Evolutionary conservation across 1,140 invertebrate species (phyloP).

Genomic region (Apis cerana): DNA sequence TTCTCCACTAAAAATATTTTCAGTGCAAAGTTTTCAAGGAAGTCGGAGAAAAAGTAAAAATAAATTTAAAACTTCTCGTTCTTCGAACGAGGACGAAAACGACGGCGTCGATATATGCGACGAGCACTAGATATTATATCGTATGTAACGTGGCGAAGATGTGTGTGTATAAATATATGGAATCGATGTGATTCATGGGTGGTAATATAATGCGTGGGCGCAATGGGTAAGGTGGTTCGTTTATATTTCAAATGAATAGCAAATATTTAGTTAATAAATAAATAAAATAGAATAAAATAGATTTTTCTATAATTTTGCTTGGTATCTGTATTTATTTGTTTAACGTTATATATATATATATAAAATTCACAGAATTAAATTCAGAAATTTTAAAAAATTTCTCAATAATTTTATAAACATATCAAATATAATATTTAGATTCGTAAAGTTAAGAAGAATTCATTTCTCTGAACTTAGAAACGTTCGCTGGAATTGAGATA

Average conservation of each 20-base stretch:
- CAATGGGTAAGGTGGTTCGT: slow-evolving; percentile 36
- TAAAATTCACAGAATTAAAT: neutral
- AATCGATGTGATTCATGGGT: slow-evolving; percentile 3
- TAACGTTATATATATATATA: neutral
- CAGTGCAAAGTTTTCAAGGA: neutral
- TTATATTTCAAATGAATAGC: slow-evolving; percentile 1
- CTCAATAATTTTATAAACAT: neutral
- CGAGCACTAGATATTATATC: slow-evolving; percentile 62
- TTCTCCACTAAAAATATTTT: slow-evolving; percentile 5
- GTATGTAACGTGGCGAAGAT: slow-evolving; percentile 45
- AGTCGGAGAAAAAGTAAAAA: neutral
- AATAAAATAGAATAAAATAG: neutral
- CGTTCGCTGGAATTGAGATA: neutral
- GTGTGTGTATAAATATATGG: slow-evolving; percentile 38
- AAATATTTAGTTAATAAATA: neutral
- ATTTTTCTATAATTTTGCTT: neutral
- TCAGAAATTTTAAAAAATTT: neutral
- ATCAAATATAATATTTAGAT: neutral
- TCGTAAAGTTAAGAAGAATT: neutral
- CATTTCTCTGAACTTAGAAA: neutral
- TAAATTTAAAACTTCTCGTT: slow-evolving; percentile 11
- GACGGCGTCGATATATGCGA: slow-evolving; percentile 30
- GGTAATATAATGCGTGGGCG: slow-evolving; percentile 25
- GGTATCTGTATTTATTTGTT: neutral
- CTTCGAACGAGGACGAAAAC: slow-evolving; percentile 13